These are phyloP conservation scores for Meteorus cinctellus DNA, from an alignment of 2,888 invertebrate genomes.

Conservation along the genomic window DNA sequence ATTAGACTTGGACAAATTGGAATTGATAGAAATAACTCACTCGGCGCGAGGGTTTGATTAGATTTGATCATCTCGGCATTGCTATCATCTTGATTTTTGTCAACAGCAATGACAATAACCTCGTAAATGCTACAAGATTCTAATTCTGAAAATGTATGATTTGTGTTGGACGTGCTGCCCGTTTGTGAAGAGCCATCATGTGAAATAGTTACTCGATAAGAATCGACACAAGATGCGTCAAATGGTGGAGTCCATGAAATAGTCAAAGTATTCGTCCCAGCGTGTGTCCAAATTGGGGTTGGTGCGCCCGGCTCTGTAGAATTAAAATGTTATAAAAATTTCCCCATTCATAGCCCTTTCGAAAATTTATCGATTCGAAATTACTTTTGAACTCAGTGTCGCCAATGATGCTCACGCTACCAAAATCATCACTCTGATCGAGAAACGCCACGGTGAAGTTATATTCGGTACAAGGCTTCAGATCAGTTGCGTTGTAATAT, in stretches of 20 bases:
- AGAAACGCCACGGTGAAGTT: conserved; percentile 45
- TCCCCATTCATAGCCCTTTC: too few relatives aligned
- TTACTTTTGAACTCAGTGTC: conserved; percentile 59
- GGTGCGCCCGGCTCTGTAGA: conserved; percentile 57
- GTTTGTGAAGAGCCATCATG: conserved; percentile 29
- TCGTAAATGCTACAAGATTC: conserved; percentile 58
- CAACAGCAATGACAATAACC: conserved; percentile 56
- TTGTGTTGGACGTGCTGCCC: conserved; percentile 29
- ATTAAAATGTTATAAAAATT: conserved; percentile 19
- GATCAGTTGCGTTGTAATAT: conserved; percentile 45
- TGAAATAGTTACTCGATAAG: conserved; percentile 57
- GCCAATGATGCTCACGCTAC: conserved; percentile 44
- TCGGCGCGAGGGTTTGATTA: conserved; percentile 45
- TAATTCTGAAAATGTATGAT: conserved; percentile 54
- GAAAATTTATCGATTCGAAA: too few relatives aligned
- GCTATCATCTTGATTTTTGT: conserved; percentile 50
- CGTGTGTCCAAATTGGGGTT: conserved; percentile 34
- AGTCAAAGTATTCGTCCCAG: conserved; percentile 52
- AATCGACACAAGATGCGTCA: conserved; percentile 57
- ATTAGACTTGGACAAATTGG: too few relatives aligned
- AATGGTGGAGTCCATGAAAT: conserved; percentile 60
- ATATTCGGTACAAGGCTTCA: conserved; percentile 50
- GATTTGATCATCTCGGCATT: conserved; percentile 40
- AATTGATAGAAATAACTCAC: not conserved
- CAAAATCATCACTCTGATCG: conserved; percentile 41